Conservation (phyloP, 2,113 vertebrate species). For the Apistogramma diplotaenia region DNA sequence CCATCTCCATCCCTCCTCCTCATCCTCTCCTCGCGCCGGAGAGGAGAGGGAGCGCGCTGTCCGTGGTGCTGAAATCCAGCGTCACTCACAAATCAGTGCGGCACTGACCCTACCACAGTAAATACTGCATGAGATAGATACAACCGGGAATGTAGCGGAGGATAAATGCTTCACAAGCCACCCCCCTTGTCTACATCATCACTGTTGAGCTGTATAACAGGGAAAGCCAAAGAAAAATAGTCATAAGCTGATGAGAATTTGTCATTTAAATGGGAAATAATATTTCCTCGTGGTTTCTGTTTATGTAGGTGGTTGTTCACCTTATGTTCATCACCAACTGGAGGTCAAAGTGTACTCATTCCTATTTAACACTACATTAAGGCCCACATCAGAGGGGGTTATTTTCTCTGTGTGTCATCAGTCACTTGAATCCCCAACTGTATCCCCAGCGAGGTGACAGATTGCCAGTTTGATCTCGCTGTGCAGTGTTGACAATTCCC, state of each 20-base stretch:
- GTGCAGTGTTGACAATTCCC: conserved; percentile 64
- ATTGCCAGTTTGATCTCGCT: conserved; percentile 62
- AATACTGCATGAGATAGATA: conserved; percentile 59
- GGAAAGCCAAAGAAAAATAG: not conserved
- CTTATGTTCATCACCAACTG: not conserved
- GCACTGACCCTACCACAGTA: conserved; percentile 54
- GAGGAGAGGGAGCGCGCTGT: conserved; percentile 60
- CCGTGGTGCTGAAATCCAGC: conserved; percentile 78
- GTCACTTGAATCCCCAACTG: conserved; percentile 51
- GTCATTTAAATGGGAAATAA: not conserved
- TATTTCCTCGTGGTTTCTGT: not conserved
- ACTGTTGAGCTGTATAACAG: not conserved
- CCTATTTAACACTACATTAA: not conserved
- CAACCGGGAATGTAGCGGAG: conserved; percentile 19
- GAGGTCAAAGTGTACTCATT: not conserved
- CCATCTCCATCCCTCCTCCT: conserved; percentile 19
- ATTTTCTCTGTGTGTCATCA: conserved; percentile 57
- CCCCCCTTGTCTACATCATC: not conserved
- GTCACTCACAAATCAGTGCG: conserved; percentile 66
- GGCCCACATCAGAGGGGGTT: conserved; percentile 29
- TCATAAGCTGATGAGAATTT: not conserved
- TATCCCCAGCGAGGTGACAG: conserved; percentile 48
- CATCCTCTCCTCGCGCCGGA: conserved; percentile 15
- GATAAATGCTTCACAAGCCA: not conserved
- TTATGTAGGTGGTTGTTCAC: not conserved